Base-by-base conservation (phyloP, 2,797 vertebrate genomes). In the Petrocephalus sullivani region DNA sequence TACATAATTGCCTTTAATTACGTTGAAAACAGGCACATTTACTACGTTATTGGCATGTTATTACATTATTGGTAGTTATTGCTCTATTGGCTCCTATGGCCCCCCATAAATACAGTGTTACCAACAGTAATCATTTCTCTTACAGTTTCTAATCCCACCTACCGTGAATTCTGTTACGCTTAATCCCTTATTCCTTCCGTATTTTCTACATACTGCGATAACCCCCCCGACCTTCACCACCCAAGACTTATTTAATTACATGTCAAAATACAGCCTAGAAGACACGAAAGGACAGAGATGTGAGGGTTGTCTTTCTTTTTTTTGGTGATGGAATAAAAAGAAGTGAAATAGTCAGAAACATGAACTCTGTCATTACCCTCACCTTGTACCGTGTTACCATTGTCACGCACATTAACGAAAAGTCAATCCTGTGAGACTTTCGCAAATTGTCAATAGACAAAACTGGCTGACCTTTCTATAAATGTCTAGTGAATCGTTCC, bases 311-410 rank as follows among this genome's bases (percentile, higher is more conserved):
- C 61, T 89, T 81, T 84, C n/a, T 71, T 88, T 81, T 89, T 88
- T 91, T 92, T 51, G 49, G 88, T 91, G 89, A 93, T 94, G 93
- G 93, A 93, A 94, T 95, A 91, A 87, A 90, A 90, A 91, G 87
- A 93, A 88, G 93, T 93, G 94, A 93, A 92, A 93, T 91, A 94
- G 92, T 91, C 91, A 92, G 92, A 93, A 93, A 93, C 94, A 92
- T 92, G 93, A 92, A 92, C 92, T 92, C 90, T 0, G 6, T 94
- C 93, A 92, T 92, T 92, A 89, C 91, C 91, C 90, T 90, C 90
- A 78, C 90, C 88, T 91, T 85, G 46, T 82, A 51, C 12, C 37
- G 21, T 81, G 16, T n/a, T 37, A 19, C 84, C 84, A 56, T 88
- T 58, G 60, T 87, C 56, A 56, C 82, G 86, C 90, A 88, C 88